Conservation (phyloP, 2,113 vertebrate species). For the Phycodurus eques region DNA sequence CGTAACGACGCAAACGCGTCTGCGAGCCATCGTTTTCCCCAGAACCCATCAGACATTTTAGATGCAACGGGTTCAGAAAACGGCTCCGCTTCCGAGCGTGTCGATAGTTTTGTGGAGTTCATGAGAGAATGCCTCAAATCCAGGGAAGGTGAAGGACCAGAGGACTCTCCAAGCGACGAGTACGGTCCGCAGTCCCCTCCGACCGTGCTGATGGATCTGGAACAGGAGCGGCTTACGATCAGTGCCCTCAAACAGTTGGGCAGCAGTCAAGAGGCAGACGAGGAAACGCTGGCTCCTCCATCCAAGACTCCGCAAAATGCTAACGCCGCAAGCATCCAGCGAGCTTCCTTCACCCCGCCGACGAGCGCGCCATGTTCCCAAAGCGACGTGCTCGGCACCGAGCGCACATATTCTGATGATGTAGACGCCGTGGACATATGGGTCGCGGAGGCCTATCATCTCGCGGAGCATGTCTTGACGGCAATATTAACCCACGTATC, state of each 20-base stretch:
- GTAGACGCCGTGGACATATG: constrained; percentile 73
- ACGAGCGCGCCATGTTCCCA: constrained; percentile 34
- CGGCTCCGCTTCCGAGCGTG: constrained; percentile 44
- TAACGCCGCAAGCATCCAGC: not conserved
- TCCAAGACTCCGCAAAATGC: constrained; percentile 14
- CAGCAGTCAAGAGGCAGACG: constrained; percentile 63
- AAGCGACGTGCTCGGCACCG: constrained; percentile 30
- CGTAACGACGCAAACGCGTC: not conserved
- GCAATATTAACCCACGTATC: constrained; percentile 81
- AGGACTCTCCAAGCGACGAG: not conserved
- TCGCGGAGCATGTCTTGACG: constrained; percentile 77
- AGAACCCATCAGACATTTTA: not conserved
- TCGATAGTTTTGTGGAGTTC: constrained; percentile 79
- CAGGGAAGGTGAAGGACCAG: constrained; percentile 61
- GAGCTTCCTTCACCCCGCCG: constrained; percentile 31
- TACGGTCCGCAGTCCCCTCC: constrained; percentile 35
- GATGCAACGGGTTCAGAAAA: constrained; percentile 23
- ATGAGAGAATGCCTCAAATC: constrained; percentile 78
- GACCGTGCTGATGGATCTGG: constrained; percentile 69
- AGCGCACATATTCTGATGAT: constrained; percentile 63
- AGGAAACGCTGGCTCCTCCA: not conserved
- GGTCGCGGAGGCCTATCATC: constrained; percentile 78
- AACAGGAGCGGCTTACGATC: constrained; percentile 82
- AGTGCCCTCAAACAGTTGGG: constrained; percentile 77
- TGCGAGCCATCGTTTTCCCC: no score